Base-by-base conservation (phyloP, 2,113 vertebrate species). In the Pimephales promelas region DNA sequence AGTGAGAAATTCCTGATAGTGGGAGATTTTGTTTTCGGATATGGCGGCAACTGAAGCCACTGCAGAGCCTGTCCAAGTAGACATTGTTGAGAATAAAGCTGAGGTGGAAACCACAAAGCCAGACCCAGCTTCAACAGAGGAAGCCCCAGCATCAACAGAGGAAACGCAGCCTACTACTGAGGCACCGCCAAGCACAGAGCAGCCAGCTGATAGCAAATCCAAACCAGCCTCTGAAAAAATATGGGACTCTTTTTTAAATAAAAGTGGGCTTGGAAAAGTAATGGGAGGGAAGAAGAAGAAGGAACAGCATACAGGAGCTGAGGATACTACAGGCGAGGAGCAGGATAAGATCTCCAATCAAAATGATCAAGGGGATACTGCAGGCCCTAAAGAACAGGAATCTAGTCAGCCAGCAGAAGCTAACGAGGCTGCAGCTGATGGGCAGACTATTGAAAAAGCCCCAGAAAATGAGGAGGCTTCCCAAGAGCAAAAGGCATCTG, bases 211-310 rank as follows among this genome's bases (percentile, higher is more conserved):
- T 74, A 89, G 86, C 88, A 95, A 95, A 92, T 89, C 92, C 2
- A 90, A 91, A 75, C 89, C 88, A 79, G 76, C 90, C 49, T 88
- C 88, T 5, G 90, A 91, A 47, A 90, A 88, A 72, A 93, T 95
- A 88, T 90, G 93, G 87, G 93, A 93, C 87, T 95, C 94, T 36
- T 94, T 95, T 90, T 91, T 95, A 83, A 94, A 94, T 88, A 94
- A 94, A 89, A 94, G 94, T 10, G 94, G 94, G 14, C 90, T 95
- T 88, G 94, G 93, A 18, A 95, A 95, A 86, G 93, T 95, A 77
- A 95, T 94, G 92, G 90, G 87, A 26, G 93, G 92, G 7, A 90
- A 91, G 85, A 95, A 94, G 90, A 95, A 94, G 91, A 95, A 93
- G 10, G 94, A 94, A 49, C 88, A 89, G 6, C 82, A 70, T 62